These are phyloP conservation scores for Steinernema scapterisci DNA, from an alignment of 2,888 invertebrate genomes.

Conservation along the genomic window DNA sequence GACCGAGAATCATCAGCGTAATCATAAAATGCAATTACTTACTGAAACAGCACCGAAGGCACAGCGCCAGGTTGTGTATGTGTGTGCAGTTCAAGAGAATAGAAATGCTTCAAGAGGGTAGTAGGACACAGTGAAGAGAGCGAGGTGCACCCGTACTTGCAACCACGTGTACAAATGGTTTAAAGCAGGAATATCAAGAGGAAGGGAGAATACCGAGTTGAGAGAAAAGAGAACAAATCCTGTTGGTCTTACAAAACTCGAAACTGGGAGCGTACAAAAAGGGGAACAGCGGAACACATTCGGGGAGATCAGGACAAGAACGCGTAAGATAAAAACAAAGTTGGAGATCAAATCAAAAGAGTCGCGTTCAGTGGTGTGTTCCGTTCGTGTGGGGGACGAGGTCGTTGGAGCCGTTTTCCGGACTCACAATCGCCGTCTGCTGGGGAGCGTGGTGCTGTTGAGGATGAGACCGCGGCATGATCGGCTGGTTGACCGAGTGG, in stretches of 20 bases:
- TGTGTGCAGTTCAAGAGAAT: background rate
- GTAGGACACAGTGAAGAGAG: slow-evolving; percentile 3
- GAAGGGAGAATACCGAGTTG: background rate
- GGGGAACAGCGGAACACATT: too few species aligned
- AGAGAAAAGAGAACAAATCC: too few species aligned
- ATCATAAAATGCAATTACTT: too few species aligned
- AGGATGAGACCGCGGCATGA: background rate
- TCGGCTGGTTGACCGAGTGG: background rate
- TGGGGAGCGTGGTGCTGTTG: too few species aligned
- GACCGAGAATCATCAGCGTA: too few species aligned
- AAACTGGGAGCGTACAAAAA: too few species aligned
- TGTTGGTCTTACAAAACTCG: too few species aligned
- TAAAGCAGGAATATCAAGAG: slow-evolving; percentile 10
- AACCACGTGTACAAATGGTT: slow-evolving; percentile 7
- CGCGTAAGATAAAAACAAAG: background rate
- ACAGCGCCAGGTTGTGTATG: background rate
- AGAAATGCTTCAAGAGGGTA: background rate
- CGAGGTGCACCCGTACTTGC: slow-evolving; percentile 27
- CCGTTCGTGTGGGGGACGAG: too few species aligned
- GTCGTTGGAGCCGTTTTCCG: too few species aligned
- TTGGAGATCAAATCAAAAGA: background rate
- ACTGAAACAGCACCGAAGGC: slow-evolving; percentile 5
- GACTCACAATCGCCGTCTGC: too few species aligned
- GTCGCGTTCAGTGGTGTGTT: background rate
- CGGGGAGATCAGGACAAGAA: too few species aligned